Conservation (phyloP, 92 coral and sea anemone genomes). For the Parazoanthus atlanticus region DNA sequence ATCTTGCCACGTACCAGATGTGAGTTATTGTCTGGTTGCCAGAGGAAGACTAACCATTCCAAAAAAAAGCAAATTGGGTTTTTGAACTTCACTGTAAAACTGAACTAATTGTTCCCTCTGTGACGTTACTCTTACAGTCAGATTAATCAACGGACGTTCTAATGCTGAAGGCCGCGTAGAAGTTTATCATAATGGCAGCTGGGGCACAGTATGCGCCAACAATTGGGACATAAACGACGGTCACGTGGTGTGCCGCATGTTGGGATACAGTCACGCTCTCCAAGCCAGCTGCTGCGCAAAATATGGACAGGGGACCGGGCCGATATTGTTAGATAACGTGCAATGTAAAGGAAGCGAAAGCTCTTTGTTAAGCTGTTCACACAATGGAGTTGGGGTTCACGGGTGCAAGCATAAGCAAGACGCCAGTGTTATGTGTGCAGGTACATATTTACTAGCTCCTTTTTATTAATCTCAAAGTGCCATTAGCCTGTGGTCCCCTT, state of each 20-base stretch:
- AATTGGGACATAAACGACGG: slow-evolving; percentile 20
- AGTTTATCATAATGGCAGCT: background rate
- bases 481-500: too few species aligned
- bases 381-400: background rate
- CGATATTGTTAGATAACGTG: slow-evolving; percentile 18
- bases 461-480: background rate
- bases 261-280: slow-evolving; percentile 5
- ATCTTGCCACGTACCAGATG: too few species aligned
- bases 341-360: slow-evolving; percentile 29
- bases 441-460: background rate
- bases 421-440: background rate
- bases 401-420: background rate
- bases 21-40: too few species aligned
- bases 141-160: background rate
- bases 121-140: too few species aligned
- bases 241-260: slow-evolving; percentile 17
- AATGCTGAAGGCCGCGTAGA: slow-evolving; percentile 23
- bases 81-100: too few species aligned
- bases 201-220: slow-evolving; percentile 3
- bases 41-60: too few species aligned
- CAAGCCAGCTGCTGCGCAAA: background rate
- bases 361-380: background rate
- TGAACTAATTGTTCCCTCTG: too few species aligned
- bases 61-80: too few species aligned
- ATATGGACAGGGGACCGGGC: background rate